Evolutionary conservation across 37 sponge, comb jelly and placozoan genomes (phyloP).

Genomic region (Geodia barretti): DNA sequence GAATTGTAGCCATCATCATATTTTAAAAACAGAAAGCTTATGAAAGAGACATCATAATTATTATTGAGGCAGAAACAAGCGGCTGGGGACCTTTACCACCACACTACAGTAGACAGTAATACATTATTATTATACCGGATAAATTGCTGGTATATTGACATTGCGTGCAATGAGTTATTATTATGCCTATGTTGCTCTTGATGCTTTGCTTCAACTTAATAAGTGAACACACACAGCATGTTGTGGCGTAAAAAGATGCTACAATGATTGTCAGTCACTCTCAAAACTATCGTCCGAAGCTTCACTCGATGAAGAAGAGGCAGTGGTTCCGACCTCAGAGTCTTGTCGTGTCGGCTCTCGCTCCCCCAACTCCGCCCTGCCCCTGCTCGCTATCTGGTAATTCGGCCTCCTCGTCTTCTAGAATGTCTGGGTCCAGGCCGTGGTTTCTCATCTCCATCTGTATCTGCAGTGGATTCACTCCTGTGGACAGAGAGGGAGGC

Average conservation of each 20-base stretch:
- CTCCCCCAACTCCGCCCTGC: not conserved
- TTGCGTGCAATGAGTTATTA: too few relatives aligned
- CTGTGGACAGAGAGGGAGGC: too few relatives aligned
- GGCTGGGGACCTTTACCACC: too few relatives aligned
- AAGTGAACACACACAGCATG: conserved; percentile 3
- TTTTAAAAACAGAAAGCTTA: too few relatives aligned
- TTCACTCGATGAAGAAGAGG: conserved; percentile 19
- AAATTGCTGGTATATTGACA: too few relatives aligned
- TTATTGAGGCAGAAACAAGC: too few relatives aligned
- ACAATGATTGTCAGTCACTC: conserved; percentile 24
- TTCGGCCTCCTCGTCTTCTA: conserved; percentile 80
- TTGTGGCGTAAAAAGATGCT: too few relatives aligned
- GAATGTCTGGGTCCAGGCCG: conserved; percentile 80
- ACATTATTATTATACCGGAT: too few relatives aligned
- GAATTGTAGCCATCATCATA: not conserved
- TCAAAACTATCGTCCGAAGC: conserved; percentile 67
- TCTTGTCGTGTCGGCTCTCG: conserved; percentile 6
- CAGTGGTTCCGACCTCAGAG: conserved; percentile 14
- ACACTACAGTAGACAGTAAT: too few relatives aligned
- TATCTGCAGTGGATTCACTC: conserved; percentile 80
- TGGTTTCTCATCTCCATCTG: conserved; percentile 77
- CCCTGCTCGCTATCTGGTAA: conserved; percentile 20
- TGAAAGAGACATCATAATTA: too few relatives aligned
- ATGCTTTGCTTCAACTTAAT: too few relatives aligned
- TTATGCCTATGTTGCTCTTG: too few relatives aligned